phyloP scores from a whole-genome alignment of 2,888 invertebrate species.

The Colostygia pectinataria region DNA sequence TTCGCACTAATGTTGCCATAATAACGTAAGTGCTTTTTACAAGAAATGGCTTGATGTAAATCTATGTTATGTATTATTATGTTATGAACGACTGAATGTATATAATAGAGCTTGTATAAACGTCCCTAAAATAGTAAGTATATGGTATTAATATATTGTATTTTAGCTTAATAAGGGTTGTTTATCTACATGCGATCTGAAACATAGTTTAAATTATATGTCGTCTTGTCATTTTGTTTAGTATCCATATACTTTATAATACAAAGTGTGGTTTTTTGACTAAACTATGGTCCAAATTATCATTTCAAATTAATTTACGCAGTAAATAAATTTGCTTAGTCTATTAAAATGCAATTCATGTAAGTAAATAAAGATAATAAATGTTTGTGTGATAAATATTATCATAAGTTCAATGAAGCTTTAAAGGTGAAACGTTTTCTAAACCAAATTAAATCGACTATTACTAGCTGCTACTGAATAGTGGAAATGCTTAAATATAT shows the following conservation, averaged over 20 bases:
- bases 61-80: slow-evolving; percentile 33
- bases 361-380: slow-evolving; percentile 22
- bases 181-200: slow-evolving; percentile 63
- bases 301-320: slow-evolving; percentile 5
- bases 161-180: slow-evolving; percentile 55
- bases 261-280: slow-evolving; percentile 53
- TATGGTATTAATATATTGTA: slow-evolving; percentile 44
- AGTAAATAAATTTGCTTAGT: slow-evolving; percentile 2
- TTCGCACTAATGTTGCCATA: slow-evolving; percentile 68
- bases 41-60: slow-evolving; percentile 35
- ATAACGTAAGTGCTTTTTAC: slow-evolving; percentile 53
- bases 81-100: slow-evolving; percentile 64
- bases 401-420: slow-evolving; percentile 17
- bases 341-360: slow-evolving; percentile 4
- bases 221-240: slow-evolving; percentile 26
- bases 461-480: too few relatives aligned
- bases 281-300: slow-evolving; percentile 24
- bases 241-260: slow-evolving; percentile 57
- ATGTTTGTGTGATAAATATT: slow-evolving; percentile 14
- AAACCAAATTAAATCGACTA: too few relatives aligned
- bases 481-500: too few relatives aligned
- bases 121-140: slow-evolving; percentile 42
- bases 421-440: too few relatives aligned
- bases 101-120: slow-evolving; percentile 58
- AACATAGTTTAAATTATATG: slow-evolving; percentile 41